Conservation (phyloP, 2,113 vertebrate species). For the Actenoides hombroni region DNA sequence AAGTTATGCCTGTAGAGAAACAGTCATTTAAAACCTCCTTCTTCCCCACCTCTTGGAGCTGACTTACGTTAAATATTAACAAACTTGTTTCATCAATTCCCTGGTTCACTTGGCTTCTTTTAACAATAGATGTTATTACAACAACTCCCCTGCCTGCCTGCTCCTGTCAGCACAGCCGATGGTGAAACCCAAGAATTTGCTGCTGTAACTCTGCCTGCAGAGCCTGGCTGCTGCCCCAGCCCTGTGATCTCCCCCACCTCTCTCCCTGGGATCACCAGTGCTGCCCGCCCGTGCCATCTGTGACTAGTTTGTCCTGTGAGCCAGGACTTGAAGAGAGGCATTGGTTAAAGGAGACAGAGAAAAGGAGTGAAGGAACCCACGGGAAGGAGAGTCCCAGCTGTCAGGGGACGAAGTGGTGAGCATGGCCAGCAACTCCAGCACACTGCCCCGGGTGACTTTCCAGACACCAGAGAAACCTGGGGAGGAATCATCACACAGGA, state of each 20-base stretch:
- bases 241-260: not conserved
- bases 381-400: not conserved
- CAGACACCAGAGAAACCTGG: conserved; percentile 78
- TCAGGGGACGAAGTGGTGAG: conserved; percentile 16
- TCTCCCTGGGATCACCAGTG: not conserved
- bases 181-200: conserved; percentile 44
- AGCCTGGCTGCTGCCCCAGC: not conserved
- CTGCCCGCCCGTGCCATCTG: not conserved
- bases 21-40: conserved; percentile 42
- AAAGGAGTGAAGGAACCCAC: not conserved
- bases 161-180: not conserved
- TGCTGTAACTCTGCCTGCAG: conserved; percentile 9
- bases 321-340: not conserved
- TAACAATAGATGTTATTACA: conserved; percentile 61
- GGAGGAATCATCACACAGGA: conserved; percentile 78
- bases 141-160: not conserved
- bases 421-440: conserved; percentile 81
- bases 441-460: conserved; percentile 88
- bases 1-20: conserved; percentile 33
- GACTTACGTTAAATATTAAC: conserved; percentile 65
- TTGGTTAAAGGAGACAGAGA: not conserved
- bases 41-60: conserved; percentile 15
- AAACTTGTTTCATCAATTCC: conserved; percentile 19
- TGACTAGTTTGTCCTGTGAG: not conserved
- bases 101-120: conserved; percentile 51